Evolutionary conservation across 2,113 vertebrate genomes (phyloP), one percentile per base, ranked within the genome.

Genomic region (Triplophysa tibetana): DNA sequence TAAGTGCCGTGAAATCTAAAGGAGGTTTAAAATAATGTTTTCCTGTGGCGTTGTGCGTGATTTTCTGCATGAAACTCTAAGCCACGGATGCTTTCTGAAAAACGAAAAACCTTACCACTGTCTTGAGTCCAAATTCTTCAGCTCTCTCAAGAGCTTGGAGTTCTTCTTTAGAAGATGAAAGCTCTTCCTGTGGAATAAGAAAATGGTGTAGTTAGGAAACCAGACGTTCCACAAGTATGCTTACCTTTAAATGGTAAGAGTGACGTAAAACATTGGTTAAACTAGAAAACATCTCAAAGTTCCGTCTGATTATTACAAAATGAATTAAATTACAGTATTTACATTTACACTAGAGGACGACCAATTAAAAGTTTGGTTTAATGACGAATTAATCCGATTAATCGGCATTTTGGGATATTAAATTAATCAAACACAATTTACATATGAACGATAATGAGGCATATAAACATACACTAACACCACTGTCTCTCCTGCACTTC

Each of bases 111-210:
- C 92, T 88, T 94, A 99, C 98, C 98, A 99, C 48, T 99, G 97
- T 67, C 97, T 95, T 19, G 98, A 99, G 87, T 99, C 97, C 91
- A 99, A 91, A 89, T 99, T 97, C 91, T 99, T 99, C 84, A 99
- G 89, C 77, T 99, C 98, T 88, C 98, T 93, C 87, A 99, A 89
- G 64, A 99, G 93, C 90, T 99, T 99, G 29, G 96, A 95, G 84
- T 99, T 99, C 92, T 99, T 99, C 94, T 99, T 99, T 82, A 99
- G 91, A 75, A 99, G 90, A 87, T 99, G 96, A 88, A 99, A 99
- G 88, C 93, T 98, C 91, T 98, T 98, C 82, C 97, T 99, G 86
- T 19, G 87, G 1, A 80, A 82, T 77, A 83, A 80, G 76, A 64
- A 14, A 84, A 23, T 54, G 33, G 9, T 29, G 29, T 16, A 70